These are phyloP conservation scores for Clostera curtula DNA, from an alignment of 2,888 invertebrate species.

Conservation along the genomic window DNA sequence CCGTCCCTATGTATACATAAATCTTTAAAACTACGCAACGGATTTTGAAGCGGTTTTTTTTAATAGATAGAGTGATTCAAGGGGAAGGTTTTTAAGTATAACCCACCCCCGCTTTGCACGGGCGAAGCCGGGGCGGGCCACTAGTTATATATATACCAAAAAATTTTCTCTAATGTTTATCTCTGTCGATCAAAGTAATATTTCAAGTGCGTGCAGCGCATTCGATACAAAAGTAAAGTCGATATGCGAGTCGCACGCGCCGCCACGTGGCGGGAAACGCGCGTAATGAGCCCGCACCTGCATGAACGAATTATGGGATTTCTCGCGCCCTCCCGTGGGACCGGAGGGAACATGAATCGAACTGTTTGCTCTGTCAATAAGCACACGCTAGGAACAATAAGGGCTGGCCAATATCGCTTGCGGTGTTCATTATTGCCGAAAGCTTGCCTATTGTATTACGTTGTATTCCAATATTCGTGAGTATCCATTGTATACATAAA, in stretches of 20 bases:
- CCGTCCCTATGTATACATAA: too few relatives aligned
- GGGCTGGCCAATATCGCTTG: conserved; percentile 38
- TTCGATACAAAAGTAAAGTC: conserved; percentile 42
- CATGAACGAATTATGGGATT: conserved; percentile 70
- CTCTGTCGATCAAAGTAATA: conserved; percentile 39
- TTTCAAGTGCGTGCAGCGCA: conserved; percentile 40
- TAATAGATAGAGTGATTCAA: too few relatives aligned
- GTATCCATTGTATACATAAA: conserved; percentile 7
- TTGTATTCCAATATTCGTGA: conserved; percentile 22
- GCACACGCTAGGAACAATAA: conserved; percentile 45
- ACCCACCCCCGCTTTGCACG: too few relatives aligned
- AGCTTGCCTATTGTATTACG: conserved; percentile 33
- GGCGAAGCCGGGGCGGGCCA: conserved; percentile 1
- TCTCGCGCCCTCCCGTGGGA: conserved; percentile 75
- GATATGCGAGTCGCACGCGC: conserved; percentile 44
- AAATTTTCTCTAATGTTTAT: conserved; percentile 17
- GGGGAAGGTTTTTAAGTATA: too few relatives aligned
- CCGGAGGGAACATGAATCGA: conserved; percentile 41
- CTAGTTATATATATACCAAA: conserved; percentile 8
- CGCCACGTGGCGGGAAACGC: conserved; percentile 65
- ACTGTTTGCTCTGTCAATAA: conserved; percentile 63
- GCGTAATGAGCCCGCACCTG: conserved; percentile 72
- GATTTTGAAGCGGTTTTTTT: too few relatives aligned
- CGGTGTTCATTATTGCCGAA: conserved; percentile 27
- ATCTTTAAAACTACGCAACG: too few relatives aligned